Evolutionary conservation across 2,888 invertebrate species (phyloP).

Genomic region (Sericinus montela): DNA sequence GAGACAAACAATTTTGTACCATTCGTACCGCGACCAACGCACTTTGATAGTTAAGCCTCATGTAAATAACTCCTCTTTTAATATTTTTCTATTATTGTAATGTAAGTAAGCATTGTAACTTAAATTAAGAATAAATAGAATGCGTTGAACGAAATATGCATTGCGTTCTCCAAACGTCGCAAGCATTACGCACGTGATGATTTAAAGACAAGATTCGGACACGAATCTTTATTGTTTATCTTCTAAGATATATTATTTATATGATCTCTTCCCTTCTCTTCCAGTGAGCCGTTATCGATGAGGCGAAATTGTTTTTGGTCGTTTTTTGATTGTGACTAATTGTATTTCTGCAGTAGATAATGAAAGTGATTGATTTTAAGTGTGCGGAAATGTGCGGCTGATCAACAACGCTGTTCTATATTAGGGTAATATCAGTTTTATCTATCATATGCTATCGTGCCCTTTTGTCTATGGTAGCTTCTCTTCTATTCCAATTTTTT

Average conservation of each 20-base stretch:
- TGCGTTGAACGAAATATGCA: neutral
- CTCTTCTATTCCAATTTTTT: no score
- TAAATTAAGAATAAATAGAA: no score
- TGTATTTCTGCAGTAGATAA: neutral
- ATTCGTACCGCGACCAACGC: conserved; percentile 13
- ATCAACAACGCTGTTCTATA: conserved; percentile 9
- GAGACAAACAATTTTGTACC: conserved; percentile 5
- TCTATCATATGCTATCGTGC: no score
- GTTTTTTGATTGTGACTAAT: neutral
- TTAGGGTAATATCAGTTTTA: no score
- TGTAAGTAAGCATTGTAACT: conserved; percentile 12
- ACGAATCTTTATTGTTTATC: conserved; percentile 5
- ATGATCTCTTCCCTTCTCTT: conserved; percentile 10
- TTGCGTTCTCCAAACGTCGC: neutral
- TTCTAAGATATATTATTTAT: neutral
- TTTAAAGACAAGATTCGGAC: no score
- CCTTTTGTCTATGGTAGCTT: no score
- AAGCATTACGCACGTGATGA: conserved; percentile 1
- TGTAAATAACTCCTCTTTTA: conserved; percentile 32
- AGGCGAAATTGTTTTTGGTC: neutral
- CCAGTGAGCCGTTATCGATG: neutral
- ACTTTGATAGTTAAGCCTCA: conserved; percentile 15
- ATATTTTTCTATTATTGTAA: conserved; percentile 34
- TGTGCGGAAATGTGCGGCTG: conserved; percentile 5
- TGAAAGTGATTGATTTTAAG: conserved; percentile 6